Percentiles rank a stretch among this genome's conserved stretches.
phyloP scores from a whole-genome alignment of 1,140 invertebrate genomes.

The Chymomyza costata region DNA sequence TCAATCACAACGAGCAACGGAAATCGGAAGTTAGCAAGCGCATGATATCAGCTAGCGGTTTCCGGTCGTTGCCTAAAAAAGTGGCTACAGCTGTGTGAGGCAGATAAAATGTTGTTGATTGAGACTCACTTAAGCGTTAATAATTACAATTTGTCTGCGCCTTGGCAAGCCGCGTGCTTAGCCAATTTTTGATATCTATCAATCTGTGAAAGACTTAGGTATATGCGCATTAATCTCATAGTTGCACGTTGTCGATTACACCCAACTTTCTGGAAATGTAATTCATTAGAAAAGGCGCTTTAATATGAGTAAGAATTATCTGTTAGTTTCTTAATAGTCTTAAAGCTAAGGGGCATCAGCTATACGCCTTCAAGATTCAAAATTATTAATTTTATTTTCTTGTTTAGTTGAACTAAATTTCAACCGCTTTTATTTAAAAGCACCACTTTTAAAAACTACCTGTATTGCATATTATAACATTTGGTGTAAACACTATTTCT shows the following conservation, averaged over 20 bases:
- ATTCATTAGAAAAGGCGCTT: too few species aligned
- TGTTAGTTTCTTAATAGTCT: too few species aligned
- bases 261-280: too few species aligned
- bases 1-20: conserved; percentile 62
- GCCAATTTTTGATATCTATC: conserved; percentile 55
- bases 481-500: too few species aligned
- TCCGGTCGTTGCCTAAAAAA: conserved; percentile 40
- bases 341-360: too few species aligned
- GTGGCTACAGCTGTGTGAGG: conserved; percentile 40
- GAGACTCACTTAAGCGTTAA: conserved; percentile 68
- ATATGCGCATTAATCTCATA: conserved; percentile 72
- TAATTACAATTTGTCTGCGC: conserved; percentile 58
- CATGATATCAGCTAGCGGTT: conserved; percentile 61
- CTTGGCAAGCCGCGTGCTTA: conserved; percentile 13
- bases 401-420: too few species aligned
- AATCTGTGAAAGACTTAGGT: conserved; percentile 65
- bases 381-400: too few species aligned
- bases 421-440: too few species aligned
- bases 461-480: too few species aligned
- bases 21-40: conserved; percentile 71
- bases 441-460: too few species aligned
- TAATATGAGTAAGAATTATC: too few species aligned
- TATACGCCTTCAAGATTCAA: too few species aligned
- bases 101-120: conserved; percentile 72
- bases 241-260: conserved; percentile 60